Conservation (phyloP, 2,113 vertebrate species). For the Catharus fuscescens region DNA sequence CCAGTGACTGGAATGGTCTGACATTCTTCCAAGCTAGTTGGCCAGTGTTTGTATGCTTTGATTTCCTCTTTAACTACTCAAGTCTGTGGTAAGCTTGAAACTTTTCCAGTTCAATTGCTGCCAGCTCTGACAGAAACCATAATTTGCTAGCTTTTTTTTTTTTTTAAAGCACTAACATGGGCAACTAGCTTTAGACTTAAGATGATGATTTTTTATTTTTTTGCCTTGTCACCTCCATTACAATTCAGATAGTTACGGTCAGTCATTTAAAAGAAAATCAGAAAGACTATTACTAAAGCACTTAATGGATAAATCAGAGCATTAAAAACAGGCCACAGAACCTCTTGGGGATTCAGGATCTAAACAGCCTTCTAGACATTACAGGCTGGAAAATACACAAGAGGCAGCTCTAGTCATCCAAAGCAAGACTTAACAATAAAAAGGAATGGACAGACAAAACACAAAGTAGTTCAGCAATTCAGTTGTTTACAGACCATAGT, state of each 20-base stretch:
- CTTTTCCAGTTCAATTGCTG: constrained; percentile 7
- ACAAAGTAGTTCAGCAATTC: constrained; percentile 15
- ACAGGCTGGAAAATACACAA: constrained; percentile 30
- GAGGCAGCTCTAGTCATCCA: constrained; percentile 28
- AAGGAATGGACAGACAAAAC: constrained; percentile 17
- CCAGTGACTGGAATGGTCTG: constrained; percentile 6
- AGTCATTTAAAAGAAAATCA: background rate
- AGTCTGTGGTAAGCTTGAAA: constrained; percentile 43
- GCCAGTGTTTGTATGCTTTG: background rate
- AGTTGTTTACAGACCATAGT: constrained; percentile 21
- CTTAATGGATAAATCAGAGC: constrained; percentile 10
- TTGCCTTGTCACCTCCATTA: background rate
- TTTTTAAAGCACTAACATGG: background rate
- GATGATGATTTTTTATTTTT: background rate
- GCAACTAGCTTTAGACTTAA: background rate
- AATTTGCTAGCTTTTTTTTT: background rate
- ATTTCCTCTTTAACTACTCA: constrained; percentile 39
- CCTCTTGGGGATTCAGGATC: background rate
- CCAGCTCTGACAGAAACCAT: constrained; percentile 25
- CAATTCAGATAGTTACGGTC: background rate
- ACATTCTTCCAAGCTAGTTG: constrained; percentile 23
- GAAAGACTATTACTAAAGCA: background rate
- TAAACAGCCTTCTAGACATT: constrained; percentile 41
- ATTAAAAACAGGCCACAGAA: constrained; percentile 7
- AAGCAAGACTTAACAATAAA: constrained; percentile 18